Base-by-base conservation (phyloP, 2,888 invertebrate species). In the Polyommatus iphigenia region DNA sequence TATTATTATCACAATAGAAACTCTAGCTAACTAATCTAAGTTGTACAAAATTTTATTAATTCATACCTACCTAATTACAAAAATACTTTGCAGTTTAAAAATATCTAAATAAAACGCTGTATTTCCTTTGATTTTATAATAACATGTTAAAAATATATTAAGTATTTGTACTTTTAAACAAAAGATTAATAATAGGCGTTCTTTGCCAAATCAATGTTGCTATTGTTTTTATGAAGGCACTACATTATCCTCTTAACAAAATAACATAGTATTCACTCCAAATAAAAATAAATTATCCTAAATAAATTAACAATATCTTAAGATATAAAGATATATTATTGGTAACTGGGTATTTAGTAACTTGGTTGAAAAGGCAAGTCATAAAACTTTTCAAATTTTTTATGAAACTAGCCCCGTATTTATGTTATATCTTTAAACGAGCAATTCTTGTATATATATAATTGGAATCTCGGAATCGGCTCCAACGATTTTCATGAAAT, bases 1-100 rank as follows among this genome's bases (percentile, higher is more conserved):
- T 67, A 67, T 20, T 32, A 29, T 67, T 67, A 67, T 67, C 29
- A 67, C 67, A 67, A 67, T 67, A 32, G 32, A 29, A 67, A 32
- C 67, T 32, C 67, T 29, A 32, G 13, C 67, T 67, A 7, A 67
- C 15, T 67, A 32, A 13, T 67, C 67, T 67, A 67, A 67, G 15
- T 32, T 67, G 67, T 67, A 67, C 67, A 67, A 67, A 62, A 67
- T 29, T 5, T 32, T 67, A 67, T 67, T 67, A 32, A 3, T 32
- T 32, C 3, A 32, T 32, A 18, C 29, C 15, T 67, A 67, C 6
- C 13, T 32, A 67, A 6, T 67, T 62, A 62, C 24, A 13, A 24
- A 24, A 24, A 24, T 24, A 8, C 0, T 62, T 62, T 62, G 2
- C 20, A 24, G 62, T 24, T 8, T 10, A n/a, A 7, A 13, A 62